Conservation (phyloP, 2,797 vertebrate genomes). For the Nannoperca australis region DNA sequence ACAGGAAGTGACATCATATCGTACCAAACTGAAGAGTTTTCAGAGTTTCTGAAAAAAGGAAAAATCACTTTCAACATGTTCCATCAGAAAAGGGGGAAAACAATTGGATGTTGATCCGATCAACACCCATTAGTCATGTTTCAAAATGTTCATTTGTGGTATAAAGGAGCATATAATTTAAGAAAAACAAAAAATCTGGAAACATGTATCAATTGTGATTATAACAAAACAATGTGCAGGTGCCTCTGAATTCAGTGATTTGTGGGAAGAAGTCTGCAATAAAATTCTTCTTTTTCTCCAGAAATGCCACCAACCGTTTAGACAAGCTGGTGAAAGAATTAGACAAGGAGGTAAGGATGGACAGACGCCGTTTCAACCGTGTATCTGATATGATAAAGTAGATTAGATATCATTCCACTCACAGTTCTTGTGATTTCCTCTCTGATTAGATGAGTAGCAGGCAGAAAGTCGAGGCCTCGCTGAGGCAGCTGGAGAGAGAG, state of each 20-base stretch:
- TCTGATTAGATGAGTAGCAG: conserved; percentile 89
- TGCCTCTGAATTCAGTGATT: background rate
- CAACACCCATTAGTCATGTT: background rate
- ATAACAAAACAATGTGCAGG: background rate
- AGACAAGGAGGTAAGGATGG: conserved; percentile 91
- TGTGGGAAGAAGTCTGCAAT: background rate
- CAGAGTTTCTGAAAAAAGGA: background rate
- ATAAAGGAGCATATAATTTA: background rate
- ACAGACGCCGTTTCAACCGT: background rate
- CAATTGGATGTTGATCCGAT: background rate
- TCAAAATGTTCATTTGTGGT: background rate
- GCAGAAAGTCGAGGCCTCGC: conserved; percentile 90
- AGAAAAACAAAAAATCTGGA: background rate
- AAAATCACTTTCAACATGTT: background rate
- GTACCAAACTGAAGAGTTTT: background rate
- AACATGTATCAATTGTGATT: too few relatives aligned
- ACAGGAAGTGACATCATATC: background rate
- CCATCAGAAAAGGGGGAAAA: background rate
- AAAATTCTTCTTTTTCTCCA: conserved; percentile 64
- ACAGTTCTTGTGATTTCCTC: background rate
- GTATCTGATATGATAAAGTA: background rate
- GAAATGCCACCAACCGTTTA: conserved; percentile 90
- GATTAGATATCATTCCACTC: background rate
- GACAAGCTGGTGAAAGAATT: conserved; percentile 96
- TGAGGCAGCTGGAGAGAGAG: conserved; percentile 93